Conservation (phyloP, 1,140 invertebrate species). For the Ceratosolen fusciceps region DNA sequence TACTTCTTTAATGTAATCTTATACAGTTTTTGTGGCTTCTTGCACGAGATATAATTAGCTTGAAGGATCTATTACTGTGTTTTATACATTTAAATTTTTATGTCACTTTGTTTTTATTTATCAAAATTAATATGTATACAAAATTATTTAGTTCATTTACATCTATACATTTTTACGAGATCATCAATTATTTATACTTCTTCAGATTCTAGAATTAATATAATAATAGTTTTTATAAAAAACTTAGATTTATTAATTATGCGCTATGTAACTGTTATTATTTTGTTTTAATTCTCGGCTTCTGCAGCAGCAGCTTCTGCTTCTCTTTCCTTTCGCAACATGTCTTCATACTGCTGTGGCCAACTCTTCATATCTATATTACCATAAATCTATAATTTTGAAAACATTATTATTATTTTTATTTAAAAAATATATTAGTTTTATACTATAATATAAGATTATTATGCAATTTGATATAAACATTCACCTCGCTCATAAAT, state of each 20-base stretch:
- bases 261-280: too few relatives aligned
- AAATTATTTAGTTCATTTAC: neutral
- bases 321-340: conserved; percentile 33
- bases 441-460: neutral
- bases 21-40: neutral
- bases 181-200: too few relatives aligned
- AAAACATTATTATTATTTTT: conserved; percentile 26
- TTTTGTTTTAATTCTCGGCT: neutral
- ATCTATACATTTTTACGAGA: too few relatives aligned
- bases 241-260: too few relatives aligned
- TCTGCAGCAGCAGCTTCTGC: neutral
- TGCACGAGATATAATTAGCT: conserved; percentile 5
- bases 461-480: neutral
- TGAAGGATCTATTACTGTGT: conserved; percentile 8
- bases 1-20: conserved; percentile 10
- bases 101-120: neutral
- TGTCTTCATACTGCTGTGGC: conserved; percentile 50
- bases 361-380: conserved; percentile 51
- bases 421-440: neutral
- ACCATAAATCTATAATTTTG: conserved; percentile 55
- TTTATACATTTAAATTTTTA: neutral
- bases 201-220: too few relatives aligned
- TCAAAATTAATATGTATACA: neutral
- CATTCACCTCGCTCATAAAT: conserved; percentile 57
- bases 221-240: too few relatives aligned